Evolutionary conservation across 2,797 vertebrate genomes (phyloP), one percentile per base, ranked within the genome.

Genomic region (Argentina silus): DNA sequence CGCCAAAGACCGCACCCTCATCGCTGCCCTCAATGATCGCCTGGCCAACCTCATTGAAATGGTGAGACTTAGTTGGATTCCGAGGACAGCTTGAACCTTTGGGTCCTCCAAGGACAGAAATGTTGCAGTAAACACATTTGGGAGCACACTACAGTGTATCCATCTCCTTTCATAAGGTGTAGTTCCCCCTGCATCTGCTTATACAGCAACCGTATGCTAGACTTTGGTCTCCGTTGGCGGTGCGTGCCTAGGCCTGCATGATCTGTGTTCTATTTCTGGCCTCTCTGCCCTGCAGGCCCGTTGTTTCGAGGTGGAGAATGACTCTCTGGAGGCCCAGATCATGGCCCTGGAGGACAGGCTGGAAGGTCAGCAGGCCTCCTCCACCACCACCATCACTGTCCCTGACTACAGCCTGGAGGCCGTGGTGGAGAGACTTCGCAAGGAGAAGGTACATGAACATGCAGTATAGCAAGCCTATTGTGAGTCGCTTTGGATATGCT

Each of bases 241-340:
- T 55, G 14, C 14, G 62, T 5, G 0, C 19, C 21, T 7, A 1
- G 45, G 62, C 17, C 61, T 50, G 21, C 21, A 17, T 27, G 17
- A 57, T 75, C 36, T 86, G 23, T 75, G 12, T 36, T 36, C 27
- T 36, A 36, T 36, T 36, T 36, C 27, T 36, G 27, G 27, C 27
- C 27, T 36, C 27, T 36, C 27, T 55, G 7, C 50, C 43, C 56
- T 79, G 61, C 12, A 94, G 94, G 91, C 87, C 0, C 89, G 65
- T 48, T 89, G 88, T 53, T 88, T 94, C 73, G 93, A 94, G 76
- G 90, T 90, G 80, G 93, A 94, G 76, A 95, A 94, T 5, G 86
- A 90, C 50, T 90, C 47, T 75, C 86, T 95, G 78, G 90, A 94
- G 82, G 79, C 78, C 74, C 85, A 91, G 86, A 92, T 94, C 72